Base-by-base conservation (phyloP, 2,797 vertebrate genomes). In the Parauchenoglanis ngamensis region DNA sequence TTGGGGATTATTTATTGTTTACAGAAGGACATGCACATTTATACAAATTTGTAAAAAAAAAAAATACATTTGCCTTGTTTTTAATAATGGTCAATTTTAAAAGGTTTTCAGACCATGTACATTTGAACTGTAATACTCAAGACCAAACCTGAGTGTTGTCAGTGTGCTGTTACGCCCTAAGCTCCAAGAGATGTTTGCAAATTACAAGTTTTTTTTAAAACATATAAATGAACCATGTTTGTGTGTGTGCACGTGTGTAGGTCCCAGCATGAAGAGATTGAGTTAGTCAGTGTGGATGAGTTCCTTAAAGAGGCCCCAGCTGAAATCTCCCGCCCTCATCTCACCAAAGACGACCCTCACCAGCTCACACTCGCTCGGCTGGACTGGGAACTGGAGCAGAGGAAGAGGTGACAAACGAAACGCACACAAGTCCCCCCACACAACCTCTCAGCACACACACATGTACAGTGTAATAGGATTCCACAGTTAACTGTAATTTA, bases 311-410 rank as follows among this genome's bases (percentile, higher is more conserved):
- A 97, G 4, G 98, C 98, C 0, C 98, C 98, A 0, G 31, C 93
- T 0, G 97, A 97, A 12, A 99, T 99, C 90, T 98, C 97, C 91
- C 97, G 97, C 4, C 95, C 95, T 1, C 94, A 96, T 0, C 92
- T 97, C 91, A 99, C 98, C 13, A 95, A 94, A 85, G 94, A 87
- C 0, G 98, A 99, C 92, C 95, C 96, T 25, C 98, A 99, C 91
- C 98, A 99, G 90, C 98, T 98, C 91, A 99, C 98, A 0, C 93
- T 99, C 85, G 97, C 98, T 0, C 97, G 98, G 28, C 95, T 99
- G 46, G 98, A 99, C 94, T 99, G 98, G 98, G 98, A 99, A 92
- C 95, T 99, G 77, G 98, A 99, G 88, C 98, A 99, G 93, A 97
- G 98, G 88, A 99, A 99, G 93, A 97, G 98, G 98, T 99, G 25